Evolutionary conservation across 2,797 vertebrate species (phyloP), one percentile per base, ranked within the genome.

Genomic region (Acomys russatus): DNA sequence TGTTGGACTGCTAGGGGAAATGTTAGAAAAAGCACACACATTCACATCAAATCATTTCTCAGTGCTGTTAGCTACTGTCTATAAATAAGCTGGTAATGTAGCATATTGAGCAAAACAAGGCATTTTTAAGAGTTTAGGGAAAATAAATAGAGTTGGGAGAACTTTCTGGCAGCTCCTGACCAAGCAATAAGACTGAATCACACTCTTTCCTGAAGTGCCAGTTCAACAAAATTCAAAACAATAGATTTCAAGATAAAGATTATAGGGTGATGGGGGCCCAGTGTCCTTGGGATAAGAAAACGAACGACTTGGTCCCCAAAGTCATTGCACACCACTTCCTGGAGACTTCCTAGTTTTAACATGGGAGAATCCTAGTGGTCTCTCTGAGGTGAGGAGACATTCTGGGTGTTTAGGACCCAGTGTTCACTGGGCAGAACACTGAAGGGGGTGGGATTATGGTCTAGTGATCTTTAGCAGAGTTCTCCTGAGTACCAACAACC

Each of bases 1-100:
- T 92, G 68, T 93, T 49, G 93, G n/a, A 88, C 79, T 63, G 56
- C 86, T 76, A 80, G n/a, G 28, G 71, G 15, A 88, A 63, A 66
- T 80, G 20, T 78, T 91, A 49, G 66, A 63, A 92, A 73, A 88
- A 87, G 20, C 49, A 44, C 63, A 66, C 12, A 84, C 9, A n/a
- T 88, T 66, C 64, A 77, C 9, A 92, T 79, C 30, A 86, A 83
- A 71, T 12, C 35, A 66, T 20, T 68, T 86, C 71, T 64, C 17
- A 38, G 12, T 70, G 68, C 77, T 88, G 35, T 64, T 91, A 64
- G n/a, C 59, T 70, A 44, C 80, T 59, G 71, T 49, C n/a, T 80
- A 28, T 71, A 80, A 89, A 38, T n/a, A 66, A 54, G 85, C n/a
- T 59, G 25, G n/a, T 23, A 18, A 33, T 35, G 6, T 20, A 77